Evolutionary conservation across 2,797 vertebrate species (phyloP).

Genomic region (Mus spretus): DNA sequence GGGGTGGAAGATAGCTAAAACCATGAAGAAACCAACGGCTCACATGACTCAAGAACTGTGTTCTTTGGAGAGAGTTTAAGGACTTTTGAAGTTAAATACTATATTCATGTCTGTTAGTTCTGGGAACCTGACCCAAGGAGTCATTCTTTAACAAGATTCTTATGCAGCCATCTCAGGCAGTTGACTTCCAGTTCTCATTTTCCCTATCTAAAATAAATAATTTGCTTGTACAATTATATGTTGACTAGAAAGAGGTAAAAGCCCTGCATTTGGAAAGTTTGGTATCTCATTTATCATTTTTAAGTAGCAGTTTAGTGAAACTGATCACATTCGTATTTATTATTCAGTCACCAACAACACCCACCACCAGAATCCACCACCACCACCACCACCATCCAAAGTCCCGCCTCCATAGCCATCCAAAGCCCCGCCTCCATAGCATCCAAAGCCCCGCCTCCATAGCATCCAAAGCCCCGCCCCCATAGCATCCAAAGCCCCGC

Average conservation of each 20-base stretch:
- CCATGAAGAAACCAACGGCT: constrained; percentile 39
- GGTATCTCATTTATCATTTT: neutral
- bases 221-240: constrained; percentile 22
- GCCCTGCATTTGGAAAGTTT: neutral
- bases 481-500: neutral
- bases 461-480: neutral
- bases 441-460: neutral
- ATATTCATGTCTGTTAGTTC: neutral
- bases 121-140: constrained; percentile 13
- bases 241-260: constrained; percentile 7
- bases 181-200: neutral
- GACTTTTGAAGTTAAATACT: constrained; percentile 33
- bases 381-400: neutral
- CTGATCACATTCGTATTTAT: neutral
- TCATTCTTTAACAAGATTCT: neutral
- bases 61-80: constrained; percentile 40
- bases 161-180: neutral
- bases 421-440: neutral
- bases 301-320: neutral
- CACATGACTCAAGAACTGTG: neutral
- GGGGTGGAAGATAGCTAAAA: neutral
- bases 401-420: neutral
- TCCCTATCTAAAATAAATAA: constrained; percentile 2
- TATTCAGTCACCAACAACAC: rapidly evolving
- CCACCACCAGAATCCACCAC: no score